Evolutionary conservation across 2,888 invertebrate species (phyloP), one percentile per base, ranked within the genome.

Genomic region (Acleris literana): DNA sequence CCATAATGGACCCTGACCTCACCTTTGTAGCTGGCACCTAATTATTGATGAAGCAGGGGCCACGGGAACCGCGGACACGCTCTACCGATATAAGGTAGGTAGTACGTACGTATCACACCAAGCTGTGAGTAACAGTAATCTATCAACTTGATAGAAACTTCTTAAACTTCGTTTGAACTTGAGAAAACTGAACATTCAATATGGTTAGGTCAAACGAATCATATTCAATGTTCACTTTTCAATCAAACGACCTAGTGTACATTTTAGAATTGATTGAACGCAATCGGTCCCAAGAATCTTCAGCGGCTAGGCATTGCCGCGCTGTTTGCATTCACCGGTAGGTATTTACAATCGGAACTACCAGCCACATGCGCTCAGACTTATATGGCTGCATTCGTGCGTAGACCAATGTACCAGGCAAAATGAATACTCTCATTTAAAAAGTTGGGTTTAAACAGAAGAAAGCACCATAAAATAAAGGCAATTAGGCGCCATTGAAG

Each of bases 401-500:
- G 11, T 33, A 33, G 33, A 33, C 13, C 33, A 33, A 33, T 9
- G 9, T 33, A 33, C 33, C 13, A 13, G 39, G 39, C 4, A 13
- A 39, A 39, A 39, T 39, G 0, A 11, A 11, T 4, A 13, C 39
- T 13, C 39, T 1, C 13, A 39, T 39, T 39, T 39, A 39, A 13
- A 39, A 13, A 39, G 13, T 39, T 13, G 33, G 11, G 33, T 39
- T 11, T 3, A 39, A 13, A 53, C n/a, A 29, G 3, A 29, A 29
- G 16, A n/a, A 29, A 54, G 53, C 44, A n/a, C 29, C 17, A 29
- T 46, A 18, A 18, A 62, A 62, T 29, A 33, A 52, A 66, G 64
- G 56, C 63, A 69, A 69, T 69, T 69, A 70, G 49, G 43, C 53
- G 46, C 63, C 58, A 68, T 68, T 68, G 70, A 69, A 65, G 57